Conservation (phyloP, 2,797 vertebrate species). For the Anguilla marmorata region DNA sequence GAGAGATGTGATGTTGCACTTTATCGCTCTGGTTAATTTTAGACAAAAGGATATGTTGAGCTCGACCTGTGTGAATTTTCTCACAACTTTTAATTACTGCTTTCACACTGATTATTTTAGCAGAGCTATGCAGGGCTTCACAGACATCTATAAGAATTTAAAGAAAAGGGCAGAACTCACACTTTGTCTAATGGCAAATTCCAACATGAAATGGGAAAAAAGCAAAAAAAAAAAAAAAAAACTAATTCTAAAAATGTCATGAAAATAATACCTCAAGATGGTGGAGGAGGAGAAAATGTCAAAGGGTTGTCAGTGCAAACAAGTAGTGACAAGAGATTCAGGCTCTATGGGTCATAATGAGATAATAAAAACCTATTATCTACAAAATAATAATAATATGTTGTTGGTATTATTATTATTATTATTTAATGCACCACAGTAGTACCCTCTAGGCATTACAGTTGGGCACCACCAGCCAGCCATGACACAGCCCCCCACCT, state of each 20-base stretch:
- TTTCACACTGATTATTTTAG: conserved; percentile 9
- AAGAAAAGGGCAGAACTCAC: background rate
- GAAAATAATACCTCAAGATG: background rate
- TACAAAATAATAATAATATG: too few species aligned
- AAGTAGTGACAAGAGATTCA: too few species aligned
- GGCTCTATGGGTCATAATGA: too few species aligned
- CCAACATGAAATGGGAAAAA: background rate
- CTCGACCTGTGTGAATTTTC: background rate
- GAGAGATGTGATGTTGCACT: background rate
- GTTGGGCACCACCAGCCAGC: too few species aligned
- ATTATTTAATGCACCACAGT: too few species aligned
- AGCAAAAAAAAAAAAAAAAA: background rate
- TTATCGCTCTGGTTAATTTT: background rate
- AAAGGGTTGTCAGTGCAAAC: background rate
- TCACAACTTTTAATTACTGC: background rate
- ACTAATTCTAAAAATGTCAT: background rate
- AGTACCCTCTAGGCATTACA: too few species aligned
- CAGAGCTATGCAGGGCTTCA: background rate
- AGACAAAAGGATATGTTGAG: background rate
- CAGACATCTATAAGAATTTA: background rate
- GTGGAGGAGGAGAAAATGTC: background rate
- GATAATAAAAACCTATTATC: too few species aligned
- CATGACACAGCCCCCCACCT: too few species aligned
- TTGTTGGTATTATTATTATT: too few species aligned
- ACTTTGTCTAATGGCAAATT: background rate